Evolutionary conservation across 2,113 vertebrate species (phyloP).

Genomic region (Mungos mungo): DNA sequence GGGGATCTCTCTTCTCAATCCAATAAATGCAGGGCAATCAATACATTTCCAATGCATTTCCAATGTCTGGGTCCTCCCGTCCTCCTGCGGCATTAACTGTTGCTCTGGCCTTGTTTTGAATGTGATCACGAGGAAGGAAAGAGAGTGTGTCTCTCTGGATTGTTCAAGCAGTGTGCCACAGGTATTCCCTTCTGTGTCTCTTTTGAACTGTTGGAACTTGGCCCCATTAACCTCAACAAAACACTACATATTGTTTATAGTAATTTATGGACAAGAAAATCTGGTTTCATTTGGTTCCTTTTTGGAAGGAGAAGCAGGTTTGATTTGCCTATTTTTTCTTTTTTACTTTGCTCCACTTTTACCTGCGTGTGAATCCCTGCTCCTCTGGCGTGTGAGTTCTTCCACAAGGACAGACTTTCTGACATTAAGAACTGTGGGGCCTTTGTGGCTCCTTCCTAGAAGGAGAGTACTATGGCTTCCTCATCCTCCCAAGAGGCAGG

Average conservation of each 20-base stretch:
- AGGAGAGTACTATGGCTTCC: not conserved
- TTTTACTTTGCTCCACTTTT: not conserved
- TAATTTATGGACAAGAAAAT: constrained; percentile 56
- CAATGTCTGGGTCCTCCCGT: not conserved
- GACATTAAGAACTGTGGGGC: not conserved
- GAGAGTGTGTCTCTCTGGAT: not conserved
- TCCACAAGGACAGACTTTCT: not conserved
- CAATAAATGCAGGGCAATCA: not conserved
- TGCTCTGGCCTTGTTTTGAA: constrained; percentile 28
- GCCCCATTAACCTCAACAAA: constrained; percentile 57
- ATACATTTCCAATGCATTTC: not conserved
- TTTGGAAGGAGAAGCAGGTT: not conserved
- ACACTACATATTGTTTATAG: constrained; percentile 53
- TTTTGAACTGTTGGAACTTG: constrained; percentile 61
- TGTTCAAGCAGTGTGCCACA: not conserved
- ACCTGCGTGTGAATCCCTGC: not conserved
- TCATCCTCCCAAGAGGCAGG: not conserved
- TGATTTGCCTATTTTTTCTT: constrained; percentile 9
- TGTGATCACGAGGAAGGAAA: constrained; percentile 53
- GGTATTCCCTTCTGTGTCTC: constrained; percentile 21
- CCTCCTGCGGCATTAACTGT: not conserved
- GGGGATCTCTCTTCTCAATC: not conserved
- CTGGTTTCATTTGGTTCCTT: constrained; percentile 39
- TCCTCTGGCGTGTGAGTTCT: not conserved
- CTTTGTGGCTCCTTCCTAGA: not conserved